A percentile compares a stretch with the other conserved stretches of the same genome.
These are phyloP conservation scores for Cylindroiulus punctatus DNA, from an alignment of 2,888 invertebrate genomes.

Conservation along the genomic window DNA sequence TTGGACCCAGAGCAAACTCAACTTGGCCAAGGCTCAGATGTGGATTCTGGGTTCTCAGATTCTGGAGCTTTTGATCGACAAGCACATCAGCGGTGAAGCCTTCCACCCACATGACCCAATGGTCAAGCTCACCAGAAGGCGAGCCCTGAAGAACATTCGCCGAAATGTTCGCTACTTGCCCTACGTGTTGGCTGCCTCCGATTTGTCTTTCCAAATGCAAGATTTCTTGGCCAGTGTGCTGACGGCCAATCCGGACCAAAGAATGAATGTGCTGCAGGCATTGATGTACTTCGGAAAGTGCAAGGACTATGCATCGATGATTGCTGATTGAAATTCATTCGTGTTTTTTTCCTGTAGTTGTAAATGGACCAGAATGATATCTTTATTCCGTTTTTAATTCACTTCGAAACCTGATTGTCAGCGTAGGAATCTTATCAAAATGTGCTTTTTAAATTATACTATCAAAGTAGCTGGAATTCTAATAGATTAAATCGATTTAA, in stretches of 20 bases:
- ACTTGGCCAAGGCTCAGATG: background rate
- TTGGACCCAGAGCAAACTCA: background rate
- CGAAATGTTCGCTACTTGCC: background rate
- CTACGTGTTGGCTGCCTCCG: background rate
- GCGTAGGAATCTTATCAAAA: background rate
- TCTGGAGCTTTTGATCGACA: background rate
- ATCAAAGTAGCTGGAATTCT: background rate
- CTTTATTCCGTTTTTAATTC: background rate
- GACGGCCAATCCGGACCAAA: background rate
- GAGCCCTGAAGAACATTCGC: constrained; percentile 13
- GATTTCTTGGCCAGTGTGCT: background rate
- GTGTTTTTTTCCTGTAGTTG: background rate
- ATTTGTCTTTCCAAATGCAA: background rate
- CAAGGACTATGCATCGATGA: background rate
- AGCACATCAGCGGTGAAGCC: background rate
- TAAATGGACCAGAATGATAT: background rate
- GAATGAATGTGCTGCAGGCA: background rate
- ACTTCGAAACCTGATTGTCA: background rate
- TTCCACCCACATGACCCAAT: background rate
- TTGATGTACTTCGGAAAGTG: background rate
- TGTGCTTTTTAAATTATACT: background rate
- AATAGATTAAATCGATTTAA: background rate
- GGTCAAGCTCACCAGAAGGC: background rate
- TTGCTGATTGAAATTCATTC: background rate
- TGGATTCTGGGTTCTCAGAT: background rate